A percentile compares a stretch with the other conserved stretches of the same genome.
Conservation (phyloP, 2,888 invertebrate species). For the Xylota segnis region DNA sequence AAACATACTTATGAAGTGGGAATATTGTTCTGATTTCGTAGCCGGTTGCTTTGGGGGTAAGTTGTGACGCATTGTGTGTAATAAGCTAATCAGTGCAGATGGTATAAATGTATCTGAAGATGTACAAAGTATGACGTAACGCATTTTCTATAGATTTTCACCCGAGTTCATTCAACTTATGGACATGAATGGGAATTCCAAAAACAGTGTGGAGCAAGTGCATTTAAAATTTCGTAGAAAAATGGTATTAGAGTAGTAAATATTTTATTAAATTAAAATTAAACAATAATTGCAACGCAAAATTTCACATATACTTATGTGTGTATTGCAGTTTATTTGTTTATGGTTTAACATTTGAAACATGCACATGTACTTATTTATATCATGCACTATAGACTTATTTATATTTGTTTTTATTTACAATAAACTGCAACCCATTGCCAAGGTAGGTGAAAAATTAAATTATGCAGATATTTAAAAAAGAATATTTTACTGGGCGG, state of each 20-base stretch:
- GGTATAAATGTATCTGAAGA: conserved; percentile 5
- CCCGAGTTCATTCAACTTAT: conserved; percentile 63
- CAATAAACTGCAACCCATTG: neutral
- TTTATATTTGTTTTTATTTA: neutral
- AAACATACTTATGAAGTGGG: conserved; percentile 81
- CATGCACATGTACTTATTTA: too few species aligned
- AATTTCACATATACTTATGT: neutral
- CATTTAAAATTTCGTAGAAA: conserved; percentile 19
- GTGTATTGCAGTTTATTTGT: neutral
- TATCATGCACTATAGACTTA: too few species aligned
- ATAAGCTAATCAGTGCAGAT: conserved; percentile 24
- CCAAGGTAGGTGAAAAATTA: neutral
- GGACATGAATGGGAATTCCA: conserved; percentile 35
- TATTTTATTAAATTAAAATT: neutral
- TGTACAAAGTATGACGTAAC: conserved; percentile 56
- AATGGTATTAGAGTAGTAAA: neutral
- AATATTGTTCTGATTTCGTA: conserved; percentile 85
- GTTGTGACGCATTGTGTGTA: conserved; percentile 68
- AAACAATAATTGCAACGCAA: neutral
- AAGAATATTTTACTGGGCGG: neutral
- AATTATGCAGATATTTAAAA: neutral
- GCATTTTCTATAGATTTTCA: conserved; percentile 26
- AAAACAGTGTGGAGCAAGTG: conserved; percentile 25
- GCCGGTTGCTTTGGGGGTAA: conserved; percentile 87
- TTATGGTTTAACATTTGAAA: too few species aligned